Percentiles rank a stretch among this genome's conserved stretches.
These are phyloP conservation scores for Saxicola maurus DNA, from an alignment of 2,797 vertebrate genomes.

Conservation along the genomic window DNA sequence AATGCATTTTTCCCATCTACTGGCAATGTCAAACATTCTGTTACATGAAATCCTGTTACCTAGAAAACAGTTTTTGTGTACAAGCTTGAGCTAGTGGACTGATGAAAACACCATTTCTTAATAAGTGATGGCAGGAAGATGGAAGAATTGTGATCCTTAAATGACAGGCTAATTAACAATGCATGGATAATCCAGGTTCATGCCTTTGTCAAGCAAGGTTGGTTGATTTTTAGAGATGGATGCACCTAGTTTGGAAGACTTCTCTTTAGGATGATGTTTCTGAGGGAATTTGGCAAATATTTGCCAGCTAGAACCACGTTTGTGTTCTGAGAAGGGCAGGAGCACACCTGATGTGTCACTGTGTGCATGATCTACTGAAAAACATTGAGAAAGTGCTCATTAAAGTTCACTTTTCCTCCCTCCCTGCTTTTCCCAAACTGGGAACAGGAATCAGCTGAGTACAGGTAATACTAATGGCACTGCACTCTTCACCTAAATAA, in stretches of 20 bases:
- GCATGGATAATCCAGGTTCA: neutral
- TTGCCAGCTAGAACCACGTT: neutral
- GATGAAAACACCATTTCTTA: neutral
- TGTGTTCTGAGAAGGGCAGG: neutral
- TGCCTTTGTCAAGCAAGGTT: neutral
- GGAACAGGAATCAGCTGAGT: neutral
- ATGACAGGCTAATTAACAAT: neutral
- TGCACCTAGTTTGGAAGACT: neutral
- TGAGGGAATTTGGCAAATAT: neutral
- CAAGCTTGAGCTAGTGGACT: neutral
- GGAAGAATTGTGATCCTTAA: neutral
- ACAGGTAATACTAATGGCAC: neutral
- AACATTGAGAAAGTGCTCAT: neutral
- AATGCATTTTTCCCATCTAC: neutral
- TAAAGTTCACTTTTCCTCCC: neutral
- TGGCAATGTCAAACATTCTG: neutral
- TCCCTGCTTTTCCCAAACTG: neutral
- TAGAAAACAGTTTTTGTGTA: neutral
- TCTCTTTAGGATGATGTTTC: neutral
- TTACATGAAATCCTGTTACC: neutral
- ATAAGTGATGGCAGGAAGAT: neutral
- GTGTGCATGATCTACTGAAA: neutral
- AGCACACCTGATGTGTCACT: rapidly evolving
- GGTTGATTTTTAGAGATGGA: neutral
- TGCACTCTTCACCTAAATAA: neutral